Conservation (phyloP, 1,140 invertebrate genomes). For the Diorhabda carinulata region DNA sequence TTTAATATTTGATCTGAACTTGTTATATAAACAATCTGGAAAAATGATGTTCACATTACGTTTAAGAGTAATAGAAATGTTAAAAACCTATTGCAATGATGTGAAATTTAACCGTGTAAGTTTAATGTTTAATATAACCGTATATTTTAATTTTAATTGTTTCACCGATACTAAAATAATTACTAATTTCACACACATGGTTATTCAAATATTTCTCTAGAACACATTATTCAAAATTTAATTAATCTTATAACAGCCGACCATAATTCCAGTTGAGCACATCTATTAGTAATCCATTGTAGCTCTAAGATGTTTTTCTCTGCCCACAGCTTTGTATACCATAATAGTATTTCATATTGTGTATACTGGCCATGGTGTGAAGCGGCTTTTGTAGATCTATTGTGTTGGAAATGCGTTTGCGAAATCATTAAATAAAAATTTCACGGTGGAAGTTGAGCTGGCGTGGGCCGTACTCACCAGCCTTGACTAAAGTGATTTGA, state of each 20-base stretch:
- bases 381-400: constrained; percentile 10
- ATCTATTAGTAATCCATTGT: constrained; percentile 17
- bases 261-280: constrained; percentile 11
- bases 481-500: constrained; percentile 14
- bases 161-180: neutral
- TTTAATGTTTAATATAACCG: too few species aligned
- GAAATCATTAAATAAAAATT: constrained; percentile 21
- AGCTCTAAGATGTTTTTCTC: constrained; percentile 10
- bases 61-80: too few species aligned
- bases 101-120: too few species aligned
- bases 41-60: too few species aligned
- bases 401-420: constrained; percentile 9
- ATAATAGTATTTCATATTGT: constrained; percentile 18
- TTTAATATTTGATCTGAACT: too few species aligned
- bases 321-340: constrained; percentile 7
- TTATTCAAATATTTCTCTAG: constrained; percentile 3
- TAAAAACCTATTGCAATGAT: too few species aligned
- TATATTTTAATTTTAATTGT: neutral
- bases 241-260: constrained; percentile 5
- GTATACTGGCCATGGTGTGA: constrained; percentile 14
- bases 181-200: neutral
- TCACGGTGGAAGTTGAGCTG: constrained; percentile 11
- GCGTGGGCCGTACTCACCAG: constrained; percentile 17
- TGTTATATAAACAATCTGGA: too few species aligned
- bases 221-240: constrained; percentile 11